Evolutionary conservation across 2,113 vertebrate species (phyloP), one percentile per base, ranked within the genome.

Genomic region (Hippopotamus amphibius): DNA sequence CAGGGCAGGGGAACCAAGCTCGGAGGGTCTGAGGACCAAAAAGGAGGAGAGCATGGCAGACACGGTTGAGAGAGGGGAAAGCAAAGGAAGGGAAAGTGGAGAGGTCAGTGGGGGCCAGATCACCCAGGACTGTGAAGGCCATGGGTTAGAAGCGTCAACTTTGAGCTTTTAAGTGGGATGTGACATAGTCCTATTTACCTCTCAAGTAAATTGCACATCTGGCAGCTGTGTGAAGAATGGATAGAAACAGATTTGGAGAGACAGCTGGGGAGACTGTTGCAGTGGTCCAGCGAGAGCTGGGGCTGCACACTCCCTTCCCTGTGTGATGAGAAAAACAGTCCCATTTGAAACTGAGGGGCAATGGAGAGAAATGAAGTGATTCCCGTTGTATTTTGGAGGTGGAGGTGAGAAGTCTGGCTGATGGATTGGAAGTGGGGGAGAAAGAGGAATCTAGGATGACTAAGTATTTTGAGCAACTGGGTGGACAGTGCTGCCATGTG

Each of bases 11-110:
- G 16, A 55, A 46, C 24, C 65, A 87, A 74, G 33, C 48, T 61
- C 76, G 85, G 68, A 33, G 41, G 46, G 15, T 92, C 68, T 82
- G 85, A 96, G 46, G 69, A 68, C 87, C 84, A 84, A 63, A 69
- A 96, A 88, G 46, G 68, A 90, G 41, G 24, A 57, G 17, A 53
- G 30, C 5, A n/a, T 12, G 10, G 11, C 41, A 82, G 22, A 37
- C 59, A 30, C 46, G 85, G 1, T 63, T 48, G 21, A 43, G 10
- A 92, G 48, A 68, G 48, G 7, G 33, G 16, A 26, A 55, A 90
- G 43, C 17, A 2, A 21, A 74, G 19, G 30, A 30, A 85, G 33
- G n/a, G 66, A 48, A 84, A 50, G 8, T 50, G 33, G 55, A 33
- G 17, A 81, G 57, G 65, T 53, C 55, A 57, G 69, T 3, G 2